Conservation (phyloP, 2,888 invertebrate genomes). For the Athalia cordata region DNA sequence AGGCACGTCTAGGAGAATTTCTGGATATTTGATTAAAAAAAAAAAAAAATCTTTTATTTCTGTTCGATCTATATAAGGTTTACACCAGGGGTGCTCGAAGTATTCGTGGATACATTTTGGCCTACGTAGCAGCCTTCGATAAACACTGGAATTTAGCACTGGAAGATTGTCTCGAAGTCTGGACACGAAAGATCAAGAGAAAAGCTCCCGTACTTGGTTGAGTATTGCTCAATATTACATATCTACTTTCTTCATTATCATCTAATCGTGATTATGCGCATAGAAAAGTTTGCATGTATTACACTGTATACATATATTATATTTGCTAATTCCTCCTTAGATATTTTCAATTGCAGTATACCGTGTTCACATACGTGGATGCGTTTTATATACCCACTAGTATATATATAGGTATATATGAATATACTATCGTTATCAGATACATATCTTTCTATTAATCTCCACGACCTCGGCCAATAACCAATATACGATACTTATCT, state of each 20-base stretch:
- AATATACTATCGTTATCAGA: not conserved
- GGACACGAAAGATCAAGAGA: conserved; percentile 79
- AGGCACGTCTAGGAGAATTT: no score
- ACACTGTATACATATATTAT: no score
- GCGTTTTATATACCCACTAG: conserved; percentile 44
- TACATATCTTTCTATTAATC: conserved; percentile 22
- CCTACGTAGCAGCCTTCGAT: conserved; percentile 90
- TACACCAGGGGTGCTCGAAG: conserved; percentile 83
- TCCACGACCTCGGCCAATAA: conserved; percentile 36
- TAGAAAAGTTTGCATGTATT: no score
- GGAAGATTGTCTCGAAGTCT: conserved; percentile 88
- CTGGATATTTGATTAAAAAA: not conserved
- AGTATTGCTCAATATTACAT: conserved; percentile 48
- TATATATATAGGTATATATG: conserved; percentile 56
- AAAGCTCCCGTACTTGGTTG: conserved; percentile 81
- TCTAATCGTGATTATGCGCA: no score
- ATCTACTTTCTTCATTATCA: no score
- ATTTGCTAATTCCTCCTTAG: not conserved
- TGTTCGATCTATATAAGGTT: conserved; percentile 76
- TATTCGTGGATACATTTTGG: conserved; percentile 86
- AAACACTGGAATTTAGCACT: conserved; percentile 95
- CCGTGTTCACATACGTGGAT: conserved; percentile 66
- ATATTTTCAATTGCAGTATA: conserved; percentile 30
- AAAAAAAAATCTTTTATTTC: not conserved
- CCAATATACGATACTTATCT: conserved; percentile 15